Base-by-base conservation (phyloP, 2,113 vertebrate species). In the Coturnix japonica region DNA sequence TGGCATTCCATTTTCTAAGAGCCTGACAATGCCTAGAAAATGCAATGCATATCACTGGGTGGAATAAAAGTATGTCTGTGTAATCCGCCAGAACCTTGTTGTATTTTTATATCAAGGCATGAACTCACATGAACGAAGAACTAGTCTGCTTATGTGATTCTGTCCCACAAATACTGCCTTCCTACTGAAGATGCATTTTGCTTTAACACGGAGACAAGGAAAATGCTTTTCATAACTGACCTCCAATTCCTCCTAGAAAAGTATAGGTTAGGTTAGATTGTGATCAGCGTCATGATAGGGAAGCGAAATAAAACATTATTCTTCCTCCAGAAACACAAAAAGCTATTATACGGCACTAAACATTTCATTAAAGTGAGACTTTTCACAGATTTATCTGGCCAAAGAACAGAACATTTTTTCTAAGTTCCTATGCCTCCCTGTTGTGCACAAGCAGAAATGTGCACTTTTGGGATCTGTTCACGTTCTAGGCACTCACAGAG, bases 71-170 rank as follows among this genome's bases (percentile, higher is more conserved):
- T 54, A 86, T 22, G 5, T 77, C 76, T 75, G 60, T 1, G 3
- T 59, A 94, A 44, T 37, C 37, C 67, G 77, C 31, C 56, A 82
- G 47, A 80, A 72, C 49, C 41, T 61, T 86, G 46, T 31, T 85
- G 35, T 93, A 64, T 67, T 96, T 94, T 94, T 90, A 90, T 93
- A 90, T 93, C 90, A 89, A 66, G 61, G 20, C 33, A 72, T 69
- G 93, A 93, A 90, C 54, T 49, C 79, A 85, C 37, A 90, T 60
- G 93, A 92, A 87, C 74, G 92, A 95, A 91, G 39, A 60, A 60
- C 47, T 59, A 35, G 39, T 69, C 81, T 93, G 80, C 60, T 95
- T 94, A 84, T 59, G 75, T 61, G 77, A 84, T 44, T 54, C 76
- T 78, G 81, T 90, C 72, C 83, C 84, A 73, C 72, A 76, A 91